Percentiles rank a stretch among this genome's conserved stretches.
Conservation (phyloP, 2,888 invertebrate genomes). For the Tinea semifulvella region DNA sequence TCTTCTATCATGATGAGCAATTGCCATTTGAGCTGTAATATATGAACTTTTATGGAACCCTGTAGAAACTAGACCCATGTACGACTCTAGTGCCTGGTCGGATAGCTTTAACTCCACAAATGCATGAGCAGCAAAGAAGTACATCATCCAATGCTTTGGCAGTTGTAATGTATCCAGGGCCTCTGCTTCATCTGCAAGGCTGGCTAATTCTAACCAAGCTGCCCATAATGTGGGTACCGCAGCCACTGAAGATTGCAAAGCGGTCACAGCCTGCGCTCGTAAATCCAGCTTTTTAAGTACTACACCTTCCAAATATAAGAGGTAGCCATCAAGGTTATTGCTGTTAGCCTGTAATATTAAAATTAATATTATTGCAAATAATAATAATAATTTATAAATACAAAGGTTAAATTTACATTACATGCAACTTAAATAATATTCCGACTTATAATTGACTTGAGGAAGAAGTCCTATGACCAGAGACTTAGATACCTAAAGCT, state of each 20-base stretch:
- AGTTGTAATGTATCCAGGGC: conserved; percentile 71
- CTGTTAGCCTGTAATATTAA: conserved; percentile 40
- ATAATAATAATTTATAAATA: no score
- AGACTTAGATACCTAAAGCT: no score
- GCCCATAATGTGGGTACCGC: conserved; percentile 91
- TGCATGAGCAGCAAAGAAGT: conserved; percentile 90
- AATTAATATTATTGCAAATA: neutral
- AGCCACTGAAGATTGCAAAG: conserved; percentile 81
- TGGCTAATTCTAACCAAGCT: conserved; percentile 92
- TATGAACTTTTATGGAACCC: conserved; percentile 91
- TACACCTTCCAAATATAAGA: conserved; percentile 89
- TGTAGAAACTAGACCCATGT: conserved; percentile 75
- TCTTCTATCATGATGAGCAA: conserved; percentile 91
- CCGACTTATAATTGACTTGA: no score
- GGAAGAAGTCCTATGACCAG: no score
- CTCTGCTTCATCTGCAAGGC: conserved; percentile 84
- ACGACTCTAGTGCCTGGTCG: conserved; percentile 88
- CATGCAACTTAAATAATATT: no score
- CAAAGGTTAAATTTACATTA: no score
- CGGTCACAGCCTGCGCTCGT: conserved; percentile 76
- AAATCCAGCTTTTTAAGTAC: conserved; percentile 89
- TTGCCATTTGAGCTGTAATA: conserved; percentile 90
- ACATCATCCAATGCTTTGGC: conserved; percentile 94
- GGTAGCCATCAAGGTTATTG: conserved; percentile 82
- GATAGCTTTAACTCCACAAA: conserved; percentile 90